phyloP scores from a whole-genome alignment of 2,113 vertebrate genomes.

The Hypomesus transpacificus region DNA sequence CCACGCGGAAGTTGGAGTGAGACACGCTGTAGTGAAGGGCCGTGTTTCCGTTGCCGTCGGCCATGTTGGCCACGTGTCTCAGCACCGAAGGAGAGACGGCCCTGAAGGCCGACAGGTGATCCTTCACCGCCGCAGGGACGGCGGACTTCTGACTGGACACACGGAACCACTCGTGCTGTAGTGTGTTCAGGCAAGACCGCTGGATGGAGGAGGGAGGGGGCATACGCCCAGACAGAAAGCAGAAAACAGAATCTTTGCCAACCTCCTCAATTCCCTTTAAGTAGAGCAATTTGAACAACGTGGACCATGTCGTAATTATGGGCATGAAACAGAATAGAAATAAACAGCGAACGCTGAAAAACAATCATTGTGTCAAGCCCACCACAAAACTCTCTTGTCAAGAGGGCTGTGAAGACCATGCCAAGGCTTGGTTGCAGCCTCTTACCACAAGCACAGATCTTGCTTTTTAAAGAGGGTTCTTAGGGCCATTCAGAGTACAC shows the following conservation, averaged over 20 bases:
- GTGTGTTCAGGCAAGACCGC: constrained; percentile 86
- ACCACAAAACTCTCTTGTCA: constrained; percentile 1
- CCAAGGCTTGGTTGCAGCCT: constrained; percentile 5
- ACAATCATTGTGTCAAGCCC: constrained; percentile 2
- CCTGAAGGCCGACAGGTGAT: constrained; percentile 80
- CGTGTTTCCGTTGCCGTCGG: constrained; percentile 93
- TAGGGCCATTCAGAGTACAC: no score
- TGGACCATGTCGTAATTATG: constrained; percentile 37
- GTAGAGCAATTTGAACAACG: constrained; percentile 23
- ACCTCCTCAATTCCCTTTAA: constrained; percentile 19
- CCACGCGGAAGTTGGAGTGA: constrained; percentile 92
- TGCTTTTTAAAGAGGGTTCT: no score
- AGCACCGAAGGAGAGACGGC: constrained; percentile 80
- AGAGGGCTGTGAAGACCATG: neutral
- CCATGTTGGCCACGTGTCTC: constrained; percentile 87
- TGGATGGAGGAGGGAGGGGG: constrained; percentile 58
- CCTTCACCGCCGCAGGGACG: constrained; percentile 77
- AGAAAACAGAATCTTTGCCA: neutral
- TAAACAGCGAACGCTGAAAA: constrained; percentile 33
- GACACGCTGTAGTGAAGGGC: constrained; percentile 97
- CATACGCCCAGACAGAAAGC: constrained; percentile 2
- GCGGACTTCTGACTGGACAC: constrained; percentile 91
- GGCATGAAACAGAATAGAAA: constrained; percentile 21
- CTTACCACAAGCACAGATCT: neutral
- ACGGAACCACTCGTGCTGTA: constrained; percentile 95